Conservation (phyloP, 1,140 invertebrate species). For the Protaetia brevitarsis region DNA sequence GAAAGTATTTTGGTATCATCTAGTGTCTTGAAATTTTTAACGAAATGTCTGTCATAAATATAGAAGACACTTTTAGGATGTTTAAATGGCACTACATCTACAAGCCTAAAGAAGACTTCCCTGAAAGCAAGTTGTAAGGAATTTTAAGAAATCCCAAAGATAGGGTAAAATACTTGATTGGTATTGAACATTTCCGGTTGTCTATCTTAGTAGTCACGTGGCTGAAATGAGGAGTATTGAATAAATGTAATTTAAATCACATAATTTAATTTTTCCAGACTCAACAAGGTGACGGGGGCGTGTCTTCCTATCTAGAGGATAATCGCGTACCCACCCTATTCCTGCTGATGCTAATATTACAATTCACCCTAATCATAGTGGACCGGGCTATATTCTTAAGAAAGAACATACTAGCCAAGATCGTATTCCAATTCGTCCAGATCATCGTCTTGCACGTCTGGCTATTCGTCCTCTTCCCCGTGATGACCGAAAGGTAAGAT, state of each 20-base stretch:
- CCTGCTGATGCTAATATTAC: slow-evolving; percentile 90
- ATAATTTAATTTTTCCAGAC: too few relatives aligned
- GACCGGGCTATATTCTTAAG: slow-evolving; percentile 94
- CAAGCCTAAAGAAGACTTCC: too few relatives aligned
- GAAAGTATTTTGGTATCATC: too few relatives aligned
- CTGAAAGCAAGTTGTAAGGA: too few relatives aligned
- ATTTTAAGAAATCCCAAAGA: too few relatives aligned
- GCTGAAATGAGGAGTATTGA: not conserved
- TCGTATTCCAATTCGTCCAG: slow-evolving; percentile 89
- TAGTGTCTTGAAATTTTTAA: too few relatives aligned
- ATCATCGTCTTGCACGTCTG: slow-evolving; percentile 94
- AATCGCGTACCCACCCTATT: slow-evolving; percentile 95
- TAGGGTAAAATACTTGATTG: too few relatives aligned
- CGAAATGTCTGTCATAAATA: too few relatives aligned
- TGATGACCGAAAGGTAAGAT: slow-evolving; percentile 82
- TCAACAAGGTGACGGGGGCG: slow-evolving; percentile 84
- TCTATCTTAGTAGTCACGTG: too few relatives aligned
- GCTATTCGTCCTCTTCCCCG: slow-evolving; percentile 96
- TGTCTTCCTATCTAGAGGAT: slow-evolving; percentile 86
- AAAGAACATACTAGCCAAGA: slow-evolving; percentile 91
- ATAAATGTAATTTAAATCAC: slow-evolving; percentile 50
- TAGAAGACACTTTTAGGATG: too few relatives aligned
- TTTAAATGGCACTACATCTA: too few relatives aligned
- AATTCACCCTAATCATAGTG: slow-evolving; percentile 91
- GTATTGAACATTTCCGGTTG: too few relatives aligned